Evolutionary conservation across 1,140 invertebrate species (phyloP), one percentile per base, ranked within the genome.

Genomic region (Rhizoglyphus robini): DNA sequence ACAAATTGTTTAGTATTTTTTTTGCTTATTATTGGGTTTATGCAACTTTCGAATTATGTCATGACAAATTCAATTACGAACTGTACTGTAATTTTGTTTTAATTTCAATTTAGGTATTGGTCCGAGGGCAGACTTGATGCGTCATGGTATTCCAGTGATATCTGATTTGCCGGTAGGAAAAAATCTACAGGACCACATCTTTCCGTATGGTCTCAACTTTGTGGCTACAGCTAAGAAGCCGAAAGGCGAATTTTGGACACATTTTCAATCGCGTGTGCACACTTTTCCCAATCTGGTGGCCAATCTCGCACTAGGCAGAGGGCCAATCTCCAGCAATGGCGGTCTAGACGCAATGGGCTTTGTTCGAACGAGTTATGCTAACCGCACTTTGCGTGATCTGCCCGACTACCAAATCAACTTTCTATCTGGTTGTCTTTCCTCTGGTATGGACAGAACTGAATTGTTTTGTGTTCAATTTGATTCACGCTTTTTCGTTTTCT

Each of bases 311-410:
- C 13, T 41, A 3, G 11, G 31, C 18, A 57, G 61, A 23, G 61
- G 13, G 13, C 27, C 61, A 46, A 63, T 58, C 23, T 63, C 30
- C 8, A 47, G 27, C 29, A 63, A 41, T 46, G 34, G 32, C 13
- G 31, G 30, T 18, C 13, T 63, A 13, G 61, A 63, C 18, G 84
- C 85, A 0, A 87, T 88, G 0, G 87, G 84, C 0, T 90, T 90
- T 70, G 86, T 90, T 41, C 83, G 85, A 0, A 90, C 88, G 0
- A 90, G 89, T 73, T 90, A 90, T 71, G 86, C 85, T 0, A 90
- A 90, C 71, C 76, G 5, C 34, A 51, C 15, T 29, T 25, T 65
- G 41, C 31, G 20, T 8, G 5, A 23, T 5, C 8, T 34, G 20
- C 30, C 58, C 5, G 58, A 25, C 25, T 32, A n/a, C 36, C 20